A percentile compares a stretch with the other conserved stretches of the same genome.
Conservation (phyloP, 1,140 invertebrate species). For the Homarus americanus region DNA sequence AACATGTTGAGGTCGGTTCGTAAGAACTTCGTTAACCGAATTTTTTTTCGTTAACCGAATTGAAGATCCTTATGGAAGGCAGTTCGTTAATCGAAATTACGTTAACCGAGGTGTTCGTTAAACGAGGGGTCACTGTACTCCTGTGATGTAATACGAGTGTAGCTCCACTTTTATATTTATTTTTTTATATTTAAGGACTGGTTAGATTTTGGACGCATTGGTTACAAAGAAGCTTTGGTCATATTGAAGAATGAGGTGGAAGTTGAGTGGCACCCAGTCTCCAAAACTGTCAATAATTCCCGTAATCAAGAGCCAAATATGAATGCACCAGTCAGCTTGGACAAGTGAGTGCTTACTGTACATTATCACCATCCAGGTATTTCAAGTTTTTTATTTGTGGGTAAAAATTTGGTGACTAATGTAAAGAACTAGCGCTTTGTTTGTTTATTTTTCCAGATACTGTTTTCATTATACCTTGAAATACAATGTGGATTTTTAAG, state of each 20-base stretch:
- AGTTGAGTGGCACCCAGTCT: slow-evolving; percentile 85
- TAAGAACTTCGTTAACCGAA: too few species aligned
- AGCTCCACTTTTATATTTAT: neutral
- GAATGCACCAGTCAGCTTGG: slow-evolving; percentile 80
- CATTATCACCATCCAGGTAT: neutral
- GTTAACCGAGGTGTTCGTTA: too few species aligned
- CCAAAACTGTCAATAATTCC: slow-evolving; percentile 86
- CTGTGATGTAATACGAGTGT: too few species aligned
- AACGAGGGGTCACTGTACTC: too few species aligned
- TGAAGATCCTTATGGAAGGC: too few species aligned
- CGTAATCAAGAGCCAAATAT: slow-evolving; percentile 85
- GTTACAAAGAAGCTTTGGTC: slow-evolving; percentile 80
- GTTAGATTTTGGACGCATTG: slow-evolving; percentile 83
- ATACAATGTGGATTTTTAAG: neutral
- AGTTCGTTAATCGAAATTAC: too few species aligned
- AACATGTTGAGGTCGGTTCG: too few species aligned
- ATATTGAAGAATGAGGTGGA: slow-evolving; percentile 80
- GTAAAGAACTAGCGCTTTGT: neutral
- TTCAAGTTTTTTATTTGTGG: neutral
- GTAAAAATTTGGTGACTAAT: neutral
- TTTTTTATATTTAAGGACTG: slow-evolving; percentile 79
- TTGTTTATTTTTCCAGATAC: neutral
- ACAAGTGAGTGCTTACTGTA: slow-evolving; percentile 75
- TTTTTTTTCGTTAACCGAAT: too few species aligned
- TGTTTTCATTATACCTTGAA: neutral